Conservation (phyloP, 2,113 vertebrate genomes). For the Erythrocebus patas region DNA sequence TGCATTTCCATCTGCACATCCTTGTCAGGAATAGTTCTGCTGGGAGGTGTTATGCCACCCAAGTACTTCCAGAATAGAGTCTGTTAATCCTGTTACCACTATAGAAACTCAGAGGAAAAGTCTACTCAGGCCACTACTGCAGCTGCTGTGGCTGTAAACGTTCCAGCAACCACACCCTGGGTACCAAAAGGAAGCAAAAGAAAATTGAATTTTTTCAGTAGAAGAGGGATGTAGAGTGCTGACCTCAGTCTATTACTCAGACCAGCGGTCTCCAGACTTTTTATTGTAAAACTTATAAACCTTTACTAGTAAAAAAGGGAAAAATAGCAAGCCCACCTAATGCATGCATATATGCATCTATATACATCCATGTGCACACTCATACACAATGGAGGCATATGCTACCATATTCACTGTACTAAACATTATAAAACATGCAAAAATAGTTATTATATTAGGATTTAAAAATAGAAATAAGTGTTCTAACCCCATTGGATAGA, state of each 20-base stretch:
- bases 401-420: neutral
- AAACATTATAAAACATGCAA: neutral
- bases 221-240: neutral
- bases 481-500: neutral
- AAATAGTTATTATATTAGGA: neutral
- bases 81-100: constrained; percentile 79
- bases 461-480: neutral
- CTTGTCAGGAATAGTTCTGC: constrained; percentile 81
- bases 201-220: neutral
- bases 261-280: neutral
- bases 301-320: neutral
- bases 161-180: constrained; percentile 59
- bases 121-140: constrained; percentile 76
- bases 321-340: neutral
- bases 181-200: neutral
- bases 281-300: neutral
- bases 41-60: constrained; percentile 80
- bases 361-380: neutral
- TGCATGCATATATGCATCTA: neutral
- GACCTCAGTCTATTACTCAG: neutral
- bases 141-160: constrained; percentile 61
- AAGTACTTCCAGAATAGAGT: constrained; percentile 80
- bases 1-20: constrained; percentile 81
- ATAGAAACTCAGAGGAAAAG: constrained; percentile 75
- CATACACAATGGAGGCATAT: neutral